A percentile compares a stretch with the other conserved stretches of the same genome.
Conservation (phyloP, 2,888 invertebrate genomes). For the Pedicia rivosa region DNA sequence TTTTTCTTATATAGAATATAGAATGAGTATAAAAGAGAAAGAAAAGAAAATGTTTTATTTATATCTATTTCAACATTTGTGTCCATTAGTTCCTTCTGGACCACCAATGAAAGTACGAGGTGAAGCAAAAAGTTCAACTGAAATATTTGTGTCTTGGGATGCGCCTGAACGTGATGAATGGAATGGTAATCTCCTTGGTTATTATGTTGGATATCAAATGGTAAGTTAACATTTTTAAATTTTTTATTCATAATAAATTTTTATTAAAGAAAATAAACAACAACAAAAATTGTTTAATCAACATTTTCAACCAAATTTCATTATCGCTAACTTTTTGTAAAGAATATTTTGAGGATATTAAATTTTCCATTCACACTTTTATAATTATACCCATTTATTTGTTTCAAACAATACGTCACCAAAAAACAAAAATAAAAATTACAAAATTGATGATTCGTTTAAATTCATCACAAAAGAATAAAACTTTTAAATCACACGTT, state of each 20-base stretch:
- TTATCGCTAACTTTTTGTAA: no score
- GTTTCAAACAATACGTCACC: no score
- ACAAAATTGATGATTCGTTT: no score
- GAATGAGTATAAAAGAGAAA: no score
- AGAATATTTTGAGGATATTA: not conserved
- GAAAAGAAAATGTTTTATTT: not conserved
- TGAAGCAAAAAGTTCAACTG: conserved; percentile 72
- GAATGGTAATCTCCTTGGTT: conserved; percentile 77
- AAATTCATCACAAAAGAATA: no score
- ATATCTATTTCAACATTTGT: conserved; percentile 18
- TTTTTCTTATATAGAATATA: conserved; percentile 26
- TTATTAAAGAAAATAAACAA: no score
- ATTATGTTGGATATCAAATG: conserved; percentile 72
- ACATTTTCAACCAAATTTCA: no score
- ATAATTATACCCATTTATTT: no score
- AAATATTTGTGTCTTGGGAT: conserved; percentile 72
- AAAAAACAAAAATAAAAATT: no score
- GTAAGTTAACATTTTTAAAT: conserved; percentile 15
- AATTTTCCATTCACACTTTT: not conserved
- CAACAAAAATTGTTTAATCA: no score
- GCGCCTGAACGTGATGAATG: conserved; percentile 72
- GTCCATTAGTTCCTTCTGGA: conserved; percentile 61
- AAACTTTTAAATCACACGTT: no score
- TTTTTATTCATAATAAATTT: no score
- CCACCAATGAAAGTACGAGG: conserved; percentile 67